These are phyloP conservation scores for Clinocottus analis DNA, from an alignment of 2,113 vertebrate species.

Conservation along the genomic window DNA sequence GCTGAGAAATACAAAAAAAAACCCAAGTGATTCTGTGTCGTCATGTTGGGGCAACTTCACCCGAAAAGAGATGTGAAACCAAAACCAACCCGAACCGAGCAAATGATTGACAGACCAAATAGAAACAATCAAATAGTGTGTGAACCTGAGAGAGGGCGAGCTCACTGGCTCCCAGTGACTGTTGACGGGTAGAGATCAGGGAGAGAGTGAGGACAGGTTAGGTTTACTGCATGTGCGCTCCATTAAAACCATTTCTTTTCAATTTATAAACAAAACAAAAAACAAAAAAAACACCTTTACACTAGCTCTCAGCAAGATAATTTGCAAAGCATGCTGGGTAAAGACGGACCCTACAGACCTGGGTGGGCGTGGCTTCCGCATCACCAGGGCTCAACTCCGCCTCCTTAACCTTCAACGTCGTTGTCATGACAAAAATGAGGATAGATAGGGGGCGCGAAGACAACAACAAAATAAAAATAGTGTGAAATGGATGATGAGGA, in stretches of 20 bases:
- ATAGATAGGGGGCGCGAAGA: conserved; percentile 38
- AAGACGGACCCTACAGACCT: conserved; percentile 87
- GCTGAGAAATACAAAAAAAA: conserved; percentile 15
- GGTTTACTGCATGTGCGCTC: conserved; percentile 5
- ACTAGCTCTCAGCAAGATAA: background rate
- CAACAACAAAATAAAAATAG: conserved; percentile 67
- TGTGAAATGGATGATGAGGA: conserved; percentile 87
- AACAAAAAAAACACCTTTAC: background rate
- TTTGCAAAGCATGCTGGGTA: conserved; percentile 68
- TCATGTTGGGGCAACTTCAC: conserved; percentile 42
- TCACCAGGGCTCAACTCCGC: conserved; percentile 79
- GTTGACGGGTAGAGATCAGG: conserved; percentile 33
- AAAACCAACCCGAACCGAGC: conserved; percentile 33
- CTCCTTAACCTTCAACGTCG: conserved; percentile 82
- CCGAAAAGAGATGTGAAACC: conserved; percentile 4
- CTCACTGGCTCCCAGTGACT: conserved; percentile 67
- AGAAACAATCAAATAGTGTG: conserved; percentile 38
- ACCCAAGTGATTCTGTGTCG: conserved; percentile 26
- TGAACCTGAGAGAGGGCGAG: conserved; percentile 67
- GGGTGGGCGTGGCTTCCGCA: conserved; percentile 62
- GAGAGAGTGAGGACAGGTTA: conserved; percentile 63
- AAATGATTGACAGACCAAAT: conserved; percentile 52
- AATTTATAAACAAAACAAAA: background rate
- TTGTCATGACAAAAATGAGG: conserved; percentile 74
- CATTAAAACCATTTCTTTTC: background rate